A percentile compares a stretch with the other conserved stretches of the same genome.
These are phyloP conservation scores for Turnix velox DNA, from an alignment of 2,113 vertebrate species.

Conservation along the genomic window DNA sequence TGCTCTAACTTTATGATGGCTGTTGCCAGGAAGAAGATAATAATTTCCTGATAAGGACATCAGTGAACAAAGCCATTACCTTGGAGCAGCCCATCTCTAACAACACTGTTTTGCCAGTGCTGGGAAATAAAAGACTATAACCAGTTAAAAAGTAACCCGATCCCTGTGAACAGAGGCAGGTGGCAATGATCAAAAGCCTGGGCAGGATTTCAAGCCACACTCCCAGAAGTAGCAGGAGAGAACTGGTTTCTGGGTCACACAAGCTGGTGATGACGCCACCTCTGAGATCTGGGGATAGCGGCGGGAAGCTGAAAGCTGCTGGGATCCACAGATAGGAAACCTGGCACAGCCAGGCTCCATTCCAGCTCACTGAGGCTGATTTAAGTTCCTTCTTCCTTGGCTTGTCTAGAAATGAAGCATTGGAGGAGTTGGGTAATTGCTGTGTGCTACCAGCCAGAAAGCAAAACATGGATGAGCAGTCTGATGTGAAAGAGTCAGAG, in stretches of 20 bases:
- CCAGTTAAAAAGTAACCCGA: slow-evolving; percentile 60
- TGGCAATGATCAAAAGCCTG: slow-evolving; percentile 47
- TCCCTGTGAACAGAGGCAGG: slow-evolving; percentile 37
- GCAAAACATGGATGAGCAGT: background rate
- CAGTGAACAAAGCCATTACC: slow-evolving; percentile 22
- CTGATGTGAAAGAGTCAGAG: background rate
- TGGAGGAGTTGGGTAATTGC: background rate
- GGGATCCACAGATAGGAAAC: background rate
- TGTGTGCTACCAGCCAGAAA: background rate
- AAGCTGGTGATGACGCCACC: slow-evolving; percentile 2
- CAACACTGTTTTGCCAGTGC: slow-evolving; percentile 9
- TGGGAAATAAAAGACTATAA: slow-evolving; percentile 51
- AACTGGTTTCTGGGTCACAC: slow-evolving; percentile 32
- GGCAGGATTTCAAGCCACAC: slow-evolving; percentile 34
- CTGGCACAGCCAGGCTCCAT: background rate
- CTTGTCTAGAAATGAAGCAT: background rate
- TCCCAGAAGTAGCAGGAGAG: background rate
- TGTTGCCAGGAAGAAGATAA: slow-evolving; percentile 34
- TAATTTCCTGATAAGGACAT: slow-evolving; percentile 44
- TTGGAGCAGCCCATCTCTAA: slow-evolving; percentile 41
- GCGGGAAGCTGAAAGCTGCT: background rate
- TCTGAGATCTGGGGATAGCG: background rate
- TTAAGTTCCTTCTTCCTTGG: background rate
- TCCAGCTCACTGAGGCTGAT: background rate
- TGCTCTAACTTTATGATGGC: slow-evolving; percentile 15